Percentiles rank a stretch among this genome's conserved stretches.
These are phyloP conservation scores for Standfussiana lucernea DNA, from an alignment of 2,888 invertebrate genomes.

Conservation along the genomic window DNA sequence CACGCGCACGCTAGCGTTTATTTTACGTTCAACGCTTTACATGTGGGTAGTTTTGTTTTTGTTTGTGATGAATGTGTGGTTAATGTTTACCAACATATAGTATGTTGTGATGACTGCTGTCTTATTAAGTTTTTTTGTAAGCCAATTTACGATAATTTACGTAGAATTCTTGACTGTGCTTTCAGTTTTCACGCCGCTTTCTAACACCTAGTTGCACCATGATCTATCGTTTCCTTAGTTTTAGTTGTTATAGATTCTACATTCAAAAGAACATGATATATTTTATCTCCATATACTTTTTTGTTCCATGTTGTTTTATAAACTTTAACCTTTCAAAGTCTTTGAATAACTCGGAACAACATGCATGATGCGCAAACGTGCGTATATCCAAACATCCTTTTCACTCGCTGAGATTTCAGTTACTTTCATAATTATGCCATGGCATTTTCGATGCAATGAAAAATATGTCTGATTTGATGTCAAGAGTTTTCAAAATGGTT, in stretches of 20 bases:
- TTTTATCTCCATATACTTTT: not conserved
- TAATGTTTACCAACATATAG: conserved; percentile 46
- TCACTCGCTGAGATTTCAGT: not conserved
- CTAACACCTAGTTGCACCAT: not conserved
- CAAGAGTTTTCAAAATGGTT: not conserved
- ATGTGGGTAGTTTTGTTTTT: conserved; percentile 46
- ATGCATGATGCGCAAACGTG: conserved; percentile 2
- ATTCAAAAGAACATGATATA: not conserved
- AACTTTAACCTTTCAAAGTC: conserved; percentile 20
- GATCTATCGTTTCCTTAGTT: not conserved
- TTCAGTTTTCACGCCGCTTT: not conserved
- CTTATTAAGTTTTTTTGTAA: not conserved
- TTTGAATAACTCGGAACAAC: conserved; percentile 1
- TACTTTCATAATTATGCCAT: conserved; percentile 5
- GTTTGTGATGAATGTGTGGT: conserved; percentile 38
- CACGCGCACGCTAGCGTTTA: conserved; percentile 71
- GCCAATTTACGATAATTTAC: not conserved
- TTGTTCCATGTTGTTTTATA: not conserved
- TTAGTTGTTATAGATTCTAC: not conserved
- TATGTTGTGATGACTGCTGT: not conserved
- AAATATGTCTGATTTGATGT: not conserved
- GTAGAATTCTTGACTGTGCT: not conserved
- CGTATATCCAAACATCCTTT: conserved; percentile 22
- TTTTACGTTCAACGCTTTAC: conserved; percentile 66
- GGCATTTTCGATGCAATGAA: not conserved